A percentile compares a stretch with the other conserved stretches of the same genome.
These are phyloP conservation scores for Platorchestia sp. DNA, from an alignment of 1,140 invertebrate species.

Conservation along the genomic window DNA sequence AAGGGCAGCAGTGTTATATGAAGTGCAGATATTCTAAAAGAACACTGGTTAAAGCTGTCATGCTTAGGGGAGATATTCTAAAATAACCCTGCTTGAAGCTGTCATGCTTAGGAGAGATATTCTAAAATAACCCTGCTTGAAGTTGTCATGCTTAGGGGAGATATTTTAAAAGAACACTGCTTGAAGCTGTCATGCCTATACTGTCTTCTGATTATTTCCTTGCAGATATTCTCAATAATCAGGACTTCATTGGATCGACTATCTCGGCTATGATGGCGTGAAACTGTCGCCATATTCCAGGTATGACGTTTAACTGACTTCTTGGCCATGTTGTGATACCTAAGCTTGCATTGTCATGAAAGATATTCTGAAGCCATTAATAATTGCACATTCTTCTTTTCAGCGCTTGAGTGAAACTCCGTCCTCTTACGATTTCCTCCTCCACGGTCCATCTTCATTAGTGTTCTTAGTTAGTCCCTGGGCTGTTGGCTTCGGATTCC, in stretches of 20 bases:
- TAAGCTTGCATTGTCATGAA: background rate
- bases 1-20: no score
- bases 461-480: background rate
- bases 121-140: no score
- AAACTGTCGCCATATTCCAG: background rate
- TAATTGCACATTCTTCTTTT: background rate
- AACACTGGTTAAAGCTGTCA: no score
- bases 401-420: background rate
- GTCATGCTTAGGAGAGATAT: no score
- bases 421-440: background rate
- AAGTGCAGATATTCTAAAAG: no score
- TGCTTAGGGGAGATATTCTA: no score
- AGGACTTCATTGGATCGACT: conserved; percentile 14
- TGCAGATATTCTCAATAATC: conserved; percentile 30
- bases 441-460: background rate
- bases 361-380: background rate
- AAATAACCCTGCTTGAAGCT: no score
- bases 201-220: no score
- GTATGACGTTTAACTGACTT: background rate
- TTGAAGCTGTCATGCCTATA: no score
- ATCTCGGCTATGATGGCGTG: conserved; percentile 17
- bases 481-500: background rate
- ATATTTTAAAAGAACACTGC: no score
- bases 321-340: background rate
- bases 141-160: no score